Evolutionary conservation across 2,113 vertebrate species (phyloP), one percentile per base, ranked within the genome.

Genomic region (Caranx ignobilis): DNA sequence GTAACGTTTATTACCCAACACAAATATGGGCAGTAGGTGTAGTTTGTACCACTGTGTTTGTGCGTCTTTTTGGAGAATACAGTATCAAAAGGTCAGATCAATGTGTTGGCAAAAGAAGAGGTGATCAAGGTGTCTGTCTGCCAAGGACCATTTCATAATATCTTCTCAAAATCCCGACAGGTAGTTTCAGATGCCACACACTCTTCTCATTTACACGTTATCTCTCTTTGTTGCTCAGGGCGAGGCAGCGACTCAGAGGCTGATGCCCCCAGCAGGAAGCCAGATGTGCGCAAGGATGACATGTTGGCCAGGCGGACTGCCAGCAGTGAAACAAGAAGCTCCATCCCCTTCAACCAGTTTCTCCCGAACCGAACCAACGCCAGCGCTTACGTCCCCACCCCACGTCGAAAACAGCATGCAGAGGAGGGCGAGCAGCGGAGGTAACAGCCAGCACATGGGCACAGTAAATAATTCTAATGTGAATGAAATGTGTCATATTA

Each of bases 271-370:
- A 94, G 95, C 82, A 96, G 96, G 91, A 98, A 95, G 92, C 97
- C 97, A 7, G 98, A 99, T 71, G 95, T 99, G 86, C 96, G 96
- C 67, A 98, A 98, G 89, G 98, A 99, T 79, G 98, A 99, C 91
- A 99, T 99, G 98, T 95, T 97, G 81, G 96, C 97, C 0, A 94
- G 98, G 65, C 91, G 98, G 84, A 96, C 96, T 6, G 96, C 97
- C 78, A 96, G 95, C 0, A 94, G 95, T 48, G 97, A 99, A 85
- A 95, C 96, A 6, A 96, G 97, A 78, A 95, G 94, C 91, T 95
- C 94, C 83, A 90, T 98, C 91, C 97, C 97, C 88, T 99, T 99
- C 83, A 99, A 99, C 92, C 98, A 99, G 94, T 99, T 99, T 91
- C 97, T 99, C 85, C 98, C 98, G 0, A 99, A 98, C 93, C 97